These are phyloP conservation scores for Enteromius trimaculatus DNA, from an alignment of 2,797 vertebrate genomes.

Conservation along the genomic window DNA sequence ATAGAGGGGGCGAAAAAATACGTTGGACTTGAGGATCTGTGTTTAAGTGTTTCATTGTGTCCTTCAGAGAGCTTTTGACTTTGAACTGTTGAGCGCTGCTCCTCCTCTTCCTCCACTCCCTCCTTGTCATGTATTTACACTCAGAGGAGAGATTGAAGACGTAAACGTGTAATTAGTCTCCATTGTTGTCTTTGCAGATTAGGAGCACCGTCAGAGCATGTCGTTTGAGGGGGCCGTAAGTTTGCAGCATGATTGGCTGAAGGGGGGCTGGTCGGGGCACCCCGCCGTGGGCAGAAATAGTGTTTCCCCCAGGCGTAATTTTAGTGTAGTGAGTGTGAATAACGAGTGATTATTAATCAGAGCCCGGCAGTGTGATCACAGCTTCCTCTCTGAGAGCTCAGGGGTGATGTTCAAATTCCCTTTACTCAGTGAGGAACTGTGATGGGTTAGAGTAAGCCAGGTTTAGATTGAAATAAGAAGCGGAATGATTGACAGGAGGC, in stretches of 20 bases:
- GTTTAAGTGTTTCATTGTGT: conserved; percentile 50
- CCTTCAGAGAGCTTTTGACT: conserved; percentile 64
- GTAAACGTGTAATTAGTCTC: conserved; percentile 67
- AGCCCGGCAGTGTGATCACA: conserved; percentile 72
- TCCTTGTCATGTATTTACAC: conserved; percentile 62
- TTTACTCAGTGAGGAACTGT: conserved; percentile 39
- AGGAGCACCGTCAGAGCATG: conserved; percentile 60
- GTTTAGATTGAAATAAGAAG: conserved; percentile 12
- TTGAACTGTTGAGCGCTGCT: conserved; percentile 57
- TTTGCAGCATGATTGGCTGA: conserved; percentile 82
- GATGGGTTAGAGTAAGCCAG: conserved; percentile 10
- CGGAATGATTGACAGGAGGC: not conserved
- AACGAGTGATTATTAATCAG: conserved; percentile 92
- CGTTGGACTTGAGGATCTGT: conserved; percentile 29
- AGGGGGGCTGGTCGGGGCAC: conserved; percentile 83
- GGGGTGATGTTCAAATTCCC: conserved; percentile 45
- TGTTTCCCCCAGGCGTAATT: conserved; percentile 86
- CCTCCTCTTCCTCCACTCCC: conserved; percentile 54
- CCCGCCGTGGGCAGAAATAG: conserved; percentile 87
- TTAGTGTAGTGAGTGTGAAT: conserved; percentile 92
- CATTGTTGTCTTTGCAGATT: conserved; percentile 66
- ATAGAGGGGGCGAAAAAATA: conserved; percentile 7
- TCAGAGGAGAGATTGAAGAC: conserved; percentile 60
- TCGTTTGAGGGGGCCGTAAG: conserved; percentile 72
- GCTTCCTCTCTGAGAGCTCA: conserved; percentile 50